A percentile compares a stretch with the other conserved stretches of the same genome.
phyloP scores from a whole-genome alignment of 2,888 invertebrate species.

The Agrilus biguttatus region DNA sequence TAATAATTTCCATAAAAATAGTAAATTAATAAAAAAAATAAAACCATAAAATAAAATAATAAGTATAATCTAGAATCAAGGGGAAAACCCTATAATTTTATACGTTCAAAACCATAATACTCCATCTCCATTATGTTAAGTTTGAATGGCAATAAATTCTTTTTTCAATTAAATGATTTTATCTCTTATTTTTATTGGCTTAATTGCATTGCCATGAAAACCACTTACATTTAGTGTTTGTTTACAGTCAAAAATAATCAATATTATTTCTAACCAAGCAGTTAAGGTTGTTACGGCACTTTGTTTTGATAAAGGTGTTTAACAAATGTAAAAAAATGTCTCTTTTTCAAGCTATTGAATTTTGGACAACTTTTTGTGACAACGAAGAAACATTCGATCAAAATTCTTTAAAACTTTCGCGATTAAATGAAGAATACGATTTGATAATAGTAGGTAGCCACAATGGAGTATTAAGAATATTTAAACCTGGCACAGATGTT shows the following conservation, averaged over 20 bases:
- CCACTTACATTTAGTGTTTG: slow-evolving; percentile 9
- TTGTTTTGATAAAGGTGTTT: neutral
- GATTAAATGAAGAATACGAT: slow-evolving; percentile 46
- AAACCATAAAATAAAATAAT: too few relatives aligned
- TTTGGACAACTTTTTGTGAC: slow-evolving; percentile 71
- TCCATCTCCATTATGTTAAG: too few relatives aligned
- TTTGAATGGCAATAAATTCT: neutral
- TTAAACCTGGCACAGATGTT: slow-evolving; percentile 42
- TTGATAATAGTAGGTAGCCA: slow-evolving; percentile 71
- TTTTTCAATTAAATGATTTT: neutral
- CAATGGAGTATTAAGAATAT: slow-evolving; percentile 66
- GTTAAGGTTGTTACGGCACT: neutral
- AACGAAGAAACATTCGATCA: slow-evolving; percentile 40
- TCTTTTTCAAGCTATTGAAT: slow-evolving; percentile 77
- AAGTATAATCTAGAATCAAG: too few relatives aligned
- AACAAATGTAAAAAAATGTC: slow-evolving; percentile 50
- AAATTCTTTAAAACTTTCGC: slow-evolving; percentile 33
- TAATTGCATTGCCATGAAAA: neutral
- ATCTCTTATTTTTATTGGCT: neutral
- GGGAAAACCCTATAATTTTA: too few relatives aligned
- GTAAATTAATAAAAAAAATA: too few relatives aligned
- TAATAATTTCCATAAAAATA: too few relatives aligned
- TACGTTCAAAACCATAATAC: too few relatives aligned
- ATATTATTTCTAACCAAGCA: slow-evolving; percentile 15
- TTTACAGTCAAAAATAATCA: slow-evolving; percentile 15